These are phyloP conservation scores for Trichogramma pretiosum DNA, from an alignment of 1,140 invertebrate genomes.

Conservation along the genomic window DNA sequence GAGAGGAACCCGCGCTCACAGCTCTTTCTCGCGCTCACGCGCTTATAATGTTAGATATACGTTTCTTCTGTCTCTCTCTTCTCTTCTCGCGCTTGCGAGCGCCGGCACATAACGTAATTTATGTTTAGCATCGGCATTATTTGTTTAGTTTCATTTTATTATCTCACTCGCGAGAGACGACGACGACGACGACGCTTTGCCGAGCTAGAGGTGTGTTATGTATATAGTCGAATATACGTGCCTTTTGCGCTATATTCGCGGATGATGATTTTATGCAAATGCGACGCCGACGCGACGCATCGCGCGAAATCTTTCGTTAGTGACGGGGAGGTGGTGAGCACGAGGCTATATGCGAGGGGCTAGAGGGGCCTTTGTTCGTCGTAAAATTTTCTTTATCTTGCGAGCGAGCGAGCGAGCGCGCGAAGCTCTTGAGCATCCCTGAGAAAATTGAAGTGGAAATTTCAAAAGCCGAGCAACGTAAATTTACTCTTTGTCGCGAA, in stretches of 20 bases:
- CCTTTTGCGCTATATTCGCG: background rate
- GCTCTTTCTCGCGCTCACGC: background rate
- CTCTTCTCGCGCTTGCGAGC: slow-evolving; percentile 9
- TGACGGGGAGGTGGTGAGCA: no score
- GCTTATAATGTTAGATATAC: no score
- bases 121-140: slow-evolving; percentile 43
- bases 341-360: no score
- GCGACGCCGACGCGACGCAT: no score
- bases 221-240: background rate
- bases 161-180: no score
- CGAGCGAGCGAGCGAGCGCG: background rate
- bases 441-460: slow-evolving; percentile 15
- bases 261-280: slow-evolving; percentile 43
- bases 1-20: no score
- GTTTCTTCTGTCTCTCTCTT: no score
- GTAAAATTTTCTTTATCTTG: slow-evolving; percentile 17
- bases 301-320: no score
- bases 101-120: slow-evolving; percentile 33
- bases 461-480: slow-evolving; percentile 16
- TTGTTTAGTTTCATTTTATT: slow-evolving; percentile 44
- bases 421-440: no score
- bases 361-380: no score
- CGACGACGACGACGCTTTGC: slow-evolving; percentile 30
- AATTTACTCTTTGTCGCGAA: slow-evolving; percentile 6
- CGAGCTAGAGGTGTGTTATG: background rate